Base-by-base conservation (phyloP, 2,888 invertebrate genomes). In the Frankliniella intonsa region DNA sequence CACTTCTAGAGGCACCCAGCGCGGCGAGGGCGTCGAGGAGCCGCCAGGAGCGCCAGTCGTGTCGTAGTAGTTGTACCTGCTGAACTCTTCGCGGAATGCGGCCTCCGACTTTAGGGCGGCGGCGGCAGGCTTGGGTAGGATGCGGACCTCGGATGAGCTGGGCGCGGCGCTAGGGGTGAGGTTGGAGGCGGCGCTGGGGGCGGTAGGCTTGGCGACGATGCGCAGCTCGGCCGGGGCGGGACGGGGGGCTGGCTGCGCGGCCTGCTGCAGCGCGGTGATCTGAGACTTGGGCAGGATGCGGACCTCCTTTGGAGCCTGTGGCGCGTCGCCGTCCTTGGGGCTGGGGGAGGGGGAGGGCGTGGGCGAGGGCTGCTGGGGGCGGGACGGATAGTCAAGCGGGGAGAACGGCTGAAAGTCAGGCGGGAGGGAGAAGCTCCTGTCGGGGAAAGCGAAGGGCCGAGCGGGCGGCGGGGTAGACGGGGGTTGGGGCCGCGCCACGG, bases 261-360 rank as follows among this genome's bases (percentile, higher is more conserved):
- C 62, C 62, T 19, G 62, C 62, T 62, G 69, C 69, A 38, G 38
- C 38, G 38, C 38, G 38, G 38, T 38, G 14, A 55, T 19, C 55
- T 55, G 69, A 12, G 69, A 76, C 69, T 76, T 76, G 69, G 69
- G 69, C 25, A 76, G 69, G 25, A 76, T 76, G 69, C 69, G 69
- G 22, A 76, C 69, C 69, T 76, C 62, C 17, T 62, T 62, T 0
- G 62, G 62, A 2, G 55, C 55, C 62, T 62, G 38, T 14, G 11
- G 62, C 14, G 62, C 38, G 38, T 38, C 38, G 62, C 62, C 62
- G 62, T 62, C 19, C 17, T 55, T 14, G 55, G 55, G 55, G 62
- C 62, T 17, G 62, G 69, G 11, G 69, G 12, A 10, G 69, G 69
- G 1, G 69, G 69, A 25, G 25, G 69, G 69, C 9, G 69, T 11